Evolutionary conservation across 2,797 vertebrate genomes (phyloP).

Genomic region (Diglossa cyanea): DNA sequence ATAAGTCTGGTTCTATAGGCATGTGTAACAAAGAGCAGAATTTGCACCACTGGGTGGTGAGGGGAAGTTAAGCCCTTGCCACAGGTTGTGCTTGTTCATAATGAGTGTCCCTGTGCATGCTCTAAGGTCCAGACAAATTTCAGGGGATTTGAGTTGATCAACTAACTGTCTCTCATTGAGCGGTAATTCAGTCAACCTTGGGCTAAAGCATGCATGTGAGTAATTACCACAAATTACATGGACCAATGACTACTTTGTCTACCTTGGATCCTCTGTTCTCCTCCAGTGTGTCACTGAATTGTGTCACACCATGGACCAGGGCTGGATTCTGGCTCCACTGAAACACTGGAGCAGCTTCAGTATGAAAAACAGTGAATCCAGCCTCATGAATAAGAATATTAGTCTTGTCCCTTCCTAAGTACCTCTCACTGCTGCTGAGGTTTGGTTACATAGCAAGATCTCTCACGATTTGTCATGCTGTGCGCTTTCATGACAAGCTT

Average conservation of each 20-base stretch:
- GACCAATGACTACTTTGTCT: not conserved
- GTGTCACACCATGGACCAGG: fast-evolving
- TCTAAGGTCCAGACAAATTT: not conserved
- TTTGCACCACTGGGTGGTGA: not conserved
- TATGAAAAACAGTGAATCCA: not conserved
- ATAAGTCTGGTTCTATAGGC: not conserved
- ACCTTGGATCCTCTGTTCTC: not conserved
- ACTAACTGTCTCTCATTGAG: not conserved
- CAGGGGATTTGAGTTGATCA: not conserved
- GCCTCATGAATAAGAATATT: not conserved
- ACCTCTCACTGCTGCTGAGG: not conserved
- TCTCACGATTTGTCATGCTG: fast-evolving
- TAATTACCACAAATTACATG: not conserved
- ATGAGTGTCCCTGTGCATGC: not conserved
- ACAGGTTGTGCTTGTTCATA: too few relatives aligned
- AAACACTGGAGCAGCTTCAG: not conserved
- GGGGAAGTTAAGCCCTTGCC: not conserved
- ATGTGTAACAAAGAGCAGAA: not conserved
- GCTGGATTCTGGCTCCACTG: not conserved
- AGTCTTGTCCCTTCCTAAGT: not conserved
- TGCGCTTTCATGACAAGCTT: not conserved
- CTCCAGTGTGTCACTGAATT: not conserved
- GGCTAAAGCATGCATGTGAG: not conserved
- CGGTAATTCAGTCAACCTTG: not conserved
- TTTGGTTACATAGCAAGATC: not conserved